Evolutionary conservation across 2,113 vertebrate genomes (phyloP).

Genomic region (Etheostoma spectabile): DNA sequence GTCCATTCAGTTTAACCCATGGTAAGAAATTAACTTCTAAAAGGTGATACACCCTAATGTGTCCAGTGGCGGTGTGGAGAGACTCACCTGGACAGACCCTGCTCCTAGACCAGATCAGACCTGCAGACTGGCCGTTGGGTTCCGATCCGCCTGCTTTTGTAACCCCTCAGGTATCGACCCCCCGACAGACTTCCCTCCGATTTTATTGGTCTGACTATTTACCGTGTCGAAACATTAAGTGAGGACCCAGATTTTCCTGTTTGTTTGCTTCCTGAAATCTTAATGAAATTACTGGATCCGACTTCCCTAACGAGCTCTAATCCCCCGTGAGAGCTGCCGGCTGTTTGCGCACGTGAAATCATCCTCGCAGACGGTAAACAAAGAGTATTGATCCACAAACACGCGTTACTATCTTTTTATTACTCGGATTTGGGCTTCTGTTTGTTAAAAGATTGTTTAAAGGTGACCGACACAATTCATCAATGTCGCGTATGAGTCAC

Average conservation of each 20-base stretch:
- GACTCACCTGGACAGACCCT: slow-evolving; percentile 57
- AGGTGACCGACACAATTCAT: background rate
- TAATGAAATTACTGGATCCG: slow-evolving; percentile 56
- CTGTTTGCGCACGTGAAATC: slow-evolving; percentile 57
- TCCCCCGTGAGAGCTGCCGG: slow-evolving; percentile 37
- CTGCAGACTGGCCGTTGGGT: slow-evolving; percentile 25
- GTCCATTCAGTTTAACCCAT: background rate
- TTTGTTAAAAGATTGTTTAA: background rate
- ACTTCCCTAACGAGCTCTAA: slow-evolving; percentile 76
- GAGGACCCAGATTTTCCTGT: slow-evolving; percentile 54
- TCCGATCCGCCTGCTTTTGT: slow-evolving; percentile 44
- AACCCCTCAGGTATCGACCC: slow-evolving; percentile 50
- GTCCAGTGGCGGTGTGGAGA: background rate
- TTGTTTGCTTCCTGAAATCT: slow-evolving; percentile 64
- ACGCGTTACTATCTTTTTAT: slow-evolving; percentile 37
- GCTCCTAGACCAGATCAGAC: slow-evolving; percentile 26
- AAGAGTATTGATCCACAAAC: slow-evolving; percentile 48
- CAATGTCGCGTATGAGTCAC: background rate
- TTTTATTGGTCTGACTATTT: slow-evolving; percentile 79
- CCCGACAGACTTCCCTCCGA: background rate
- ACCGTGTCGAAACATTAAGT: slow-evolving; percentile 54
- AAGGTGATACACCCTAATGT: no score
- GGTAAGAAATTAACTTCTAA: background rate
- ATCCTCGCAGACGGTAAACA: background rate
- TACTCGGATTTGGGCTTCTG: slow-evolving; percentile 13